phyloP scores from a whole-genome alignment of 2,113 vertebrate genomes.

The Gnathonemus longibarbis region DNA sequence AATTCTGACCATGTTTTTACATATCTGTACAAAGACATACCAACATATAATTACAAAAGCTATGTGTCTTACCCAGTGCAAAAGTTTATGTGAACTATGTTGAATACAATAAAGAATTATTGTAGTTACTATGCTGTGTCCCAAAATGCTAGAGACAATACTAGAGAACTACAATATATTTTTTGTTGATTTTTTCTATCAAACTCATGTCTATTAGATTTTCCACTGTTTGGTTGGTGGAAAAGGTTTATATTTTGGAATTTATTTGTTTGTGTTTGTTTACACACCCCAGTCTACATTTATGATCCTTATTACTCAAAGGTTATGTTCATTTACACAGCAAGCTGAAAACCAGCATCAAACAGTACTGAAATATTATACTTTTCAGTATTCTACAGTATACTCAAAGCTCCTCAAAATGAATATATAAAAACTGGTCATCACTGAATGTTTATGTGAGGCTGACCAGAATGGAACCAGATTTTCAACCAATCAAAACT shows the following conservation, averaged over 20 bases:
- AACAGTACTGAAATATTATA: not conserved
- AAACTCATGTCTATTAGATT: not conserved
- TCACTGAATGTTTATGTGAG: not conserved
- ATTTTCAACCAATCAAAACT: not conserved
- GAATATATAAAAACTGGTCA: not conserved
- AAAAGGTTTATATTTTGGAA: not conserved
- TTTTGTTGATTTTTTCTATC: not conserved
- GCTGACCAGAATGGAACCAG: not conserved
- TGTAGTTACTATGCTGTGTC: not conserved
- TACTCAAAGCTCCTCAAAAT: not conserved
- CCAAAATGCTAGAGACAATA: not conserved
- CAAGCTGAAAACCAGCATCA: not conserved
- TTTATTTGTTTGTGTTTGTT: not conserved
- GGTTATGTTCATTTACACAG: not conserved
- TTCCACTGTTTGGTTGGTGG: not conserved
- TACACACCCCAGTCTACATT: not conserved
- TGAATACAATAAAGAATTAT: not conserved
- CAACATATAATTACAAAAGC: not conserved
- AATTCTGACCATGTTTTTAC: not conserved
- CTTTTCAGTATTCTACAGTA: not conserved
- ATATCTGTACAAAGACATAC: not conserved
- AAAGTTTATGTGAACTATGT: not conserved
- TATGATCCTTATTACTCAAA: not conserved
- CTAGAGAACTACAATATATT: not conserved
- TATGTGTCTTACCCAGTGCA: not conserved